phyloP scores from a whole-genome alignment of 1,140 invertebrate species.

The Vanessa atalanta region DNA sequence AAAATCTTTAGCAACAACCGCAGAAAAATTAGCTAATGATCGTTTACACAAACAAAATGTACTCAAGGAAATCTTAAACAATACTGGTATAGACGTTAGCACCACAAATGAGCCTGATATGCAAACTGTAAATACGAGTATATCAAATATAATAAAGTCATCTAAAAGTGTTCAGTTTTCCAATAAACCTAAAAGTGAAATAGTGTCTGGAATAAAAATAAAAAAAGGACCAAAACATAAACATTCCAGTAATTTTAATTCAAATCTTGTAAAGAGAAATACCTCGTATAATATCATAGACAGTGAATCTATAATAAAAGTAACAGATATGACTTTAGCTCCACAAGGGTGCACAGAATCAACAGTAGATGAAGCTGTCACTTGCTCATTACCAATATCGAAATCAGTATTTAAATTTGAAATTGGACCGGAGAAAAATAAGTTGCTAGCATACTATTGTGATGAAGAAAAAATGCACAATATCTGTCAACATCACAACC shows the following conservation, averaged over 20 bases:
- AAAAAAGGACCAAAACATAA: slow-evolving; percentile 51
- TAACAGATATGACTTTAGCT: slow-evolving; percentile 66
- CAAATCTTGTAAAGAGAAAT: slow-evolving; percentile 51
- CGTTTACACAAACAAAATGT: slow-evolving; percentile 27
- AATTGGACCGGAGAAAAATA: slow-evolving; percentile 38
- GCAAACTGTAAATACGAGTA: slow-evolving; percentile 10
- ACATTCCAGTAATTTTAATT: slow-evolving; percentile 41
- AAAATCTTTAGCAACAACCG: slow-evolving; percentile 49
- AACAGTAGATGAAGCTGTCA: slow-evolving; percentile 41
- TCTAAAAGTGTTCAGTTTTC: slow-evolving; percentile 60
- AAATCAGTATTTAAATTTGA: slow-evolving; percentile 51
- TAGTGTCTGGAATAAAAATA: slow-evolving; percentile 52
- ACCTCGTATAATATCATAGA: slow-evolving; percentile 66
- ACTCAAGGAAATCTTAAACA: neutral
- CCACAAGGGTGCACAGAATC: slow-evolving; percentile 22
- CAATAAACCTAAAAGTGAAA: slow-evolving; percentile 39
- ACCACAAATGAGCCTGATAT: neutral
- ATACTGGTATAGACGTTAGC: neutral
- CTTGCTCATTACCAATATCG: slow-evolving; percentile 53
- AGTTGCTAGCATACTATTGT: slow-evolving; percentile 55
- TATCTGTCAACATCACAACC: slow-evolving; percentile 9
- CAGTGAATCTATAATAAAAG: slow-evolving; percentile 67
- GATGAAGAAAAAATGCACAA: slow-evolving; percentile 35
- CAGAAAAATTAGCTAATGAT: slow-evolving; percentile 54
- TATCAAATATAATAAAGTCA: slow-evolving; percentile 28